Conservation (phyloP, 2,888 invertebrate species). For the Frankliniella fusca region DNA sequence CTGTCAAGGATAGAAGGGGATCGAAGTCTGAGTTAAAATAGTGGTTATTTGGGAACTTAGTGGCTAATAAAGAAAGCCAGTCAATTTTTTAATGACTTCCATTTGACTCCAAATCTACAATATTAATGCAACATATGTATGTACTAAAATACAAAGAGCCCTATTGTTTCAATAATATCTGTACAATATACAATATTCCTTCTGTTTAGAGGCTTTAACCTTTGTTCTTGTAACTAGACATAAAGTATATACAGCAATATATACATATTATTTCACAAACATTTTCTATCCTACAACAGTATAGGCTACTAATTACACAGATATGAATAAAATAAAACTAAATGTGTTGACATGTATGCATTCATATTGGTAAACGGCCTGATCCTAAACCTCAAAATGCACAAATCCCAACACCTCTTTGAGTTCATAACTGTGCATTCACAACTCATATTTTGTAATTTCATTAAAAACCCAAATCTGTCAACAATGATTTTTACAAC, state of each 20-base stretch:
- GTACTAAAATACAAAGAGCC: slow-evolving; percentile 26
- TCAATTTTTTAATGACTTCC: slow-evolving; percentile 26
- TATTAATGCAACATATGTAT: slow-evolving; percentile 27
- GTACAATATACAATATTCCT: slow-evolving; percentile 23
- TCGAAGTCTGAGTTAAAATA: too few species aligned
- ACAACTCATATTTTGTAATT: slow-evolving; percentile 8
- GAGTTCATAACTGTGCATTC: slow-evolving; percentile 22
- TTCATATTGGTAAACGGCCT: background rate
- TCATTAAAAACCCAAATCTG: slow-evolving; percentile 22
- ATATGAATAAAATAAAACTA: slow-evolving; percentile 25
- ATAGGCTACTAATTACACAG: slow-evolving; percentile 22
- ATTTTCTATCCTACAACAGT: slow-evolving; percentile 21
- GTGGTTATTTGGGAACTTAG: background rate
- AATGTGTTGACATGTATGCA: slow-evolving; percentile 22
- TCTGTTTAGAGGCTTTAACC: slow-evolving; percentile 19
- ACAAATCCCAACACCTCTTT: slow-evolving; percentile 24
- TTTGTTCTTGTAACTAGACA: slow-evolving; percentile 21
- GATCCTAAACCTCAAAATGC: slow-evolving; percentile 11
- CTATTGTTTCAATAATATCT: slow-evolving; percentile 25
- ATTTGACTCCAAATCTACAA: slow-evolving; percentile 25
- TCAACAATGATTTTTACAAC: slow-evolving; percentile 21
- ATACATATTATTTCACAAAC: slow-evolving; percentile 24
- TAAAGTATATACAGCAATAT: slow-evolving; percentile 25
- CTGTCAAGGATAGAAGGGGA: too few species aligned
- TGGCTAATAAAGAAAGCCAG: slow-evolving; percentile 4